Evolutionary conservation across 1,140 invertebrate species (phyloP), one percentile per base, ranked within the genome.

Genomic region (Linepithema humile): DNA sequence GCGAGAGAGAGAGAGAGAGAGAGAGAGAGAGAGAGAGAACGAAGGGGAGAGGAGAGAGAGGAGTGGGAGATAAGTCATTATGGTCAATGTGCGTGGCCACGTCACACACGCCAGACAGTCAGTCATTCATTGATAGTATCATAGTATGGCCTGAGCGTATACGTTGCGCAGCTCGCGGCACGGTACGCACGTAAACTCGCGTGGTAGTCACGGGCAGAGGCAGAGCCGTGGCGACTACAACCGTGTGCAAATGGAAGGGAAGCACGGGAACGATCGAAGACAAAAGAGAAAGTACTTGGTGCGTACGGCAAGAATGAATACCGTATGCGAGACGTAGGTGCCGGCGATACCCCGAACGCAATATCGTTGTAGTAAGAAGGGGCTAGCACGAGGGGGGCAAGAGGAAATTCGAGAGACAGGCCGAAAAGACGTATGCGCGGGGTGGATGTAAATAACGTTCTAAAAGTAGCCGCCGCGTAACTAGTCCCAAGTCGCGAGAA

Each of bases 61-160:
- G 40, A 83, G 29, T 50, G 35, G 50, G 48, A 88, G 87, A 89
- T 88, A 88, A 89, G 87, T 89, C 85, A 89, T 89, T 85, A 82
- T 80, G 85, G 83, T 87, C 88, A 87, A 87, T 80, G 65, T 83
- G 85, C 75, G 59, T 73, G 59, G 73, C 85, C 80, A 78, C 85
- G 85, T 83, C 85, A 88, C 85, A 80, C 84, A 84, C 87, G 83
- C 84, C 80, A 88, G 90, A 90, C 86, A 85, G 88, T 90, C 90
- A 91, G 89, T 92, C 89, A 92, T 92, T 92, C 89, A 92, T 92
- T 92, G 90, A 91, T 91, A 90, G 91, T 90, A 92, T 89, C 89
- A 88, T 91, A 86, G 86, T 85, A 85, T 78, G 86, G 78, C n/a
- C 64, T 60, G 85, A 85, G 75, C 72, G 82, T 85, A 89, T 72